Evolutionary conservation across 2,888 invertebrate species (phyloP), one percentile per base, ranked within the genome.

Genomic region (Volucella inanis): DNA sequence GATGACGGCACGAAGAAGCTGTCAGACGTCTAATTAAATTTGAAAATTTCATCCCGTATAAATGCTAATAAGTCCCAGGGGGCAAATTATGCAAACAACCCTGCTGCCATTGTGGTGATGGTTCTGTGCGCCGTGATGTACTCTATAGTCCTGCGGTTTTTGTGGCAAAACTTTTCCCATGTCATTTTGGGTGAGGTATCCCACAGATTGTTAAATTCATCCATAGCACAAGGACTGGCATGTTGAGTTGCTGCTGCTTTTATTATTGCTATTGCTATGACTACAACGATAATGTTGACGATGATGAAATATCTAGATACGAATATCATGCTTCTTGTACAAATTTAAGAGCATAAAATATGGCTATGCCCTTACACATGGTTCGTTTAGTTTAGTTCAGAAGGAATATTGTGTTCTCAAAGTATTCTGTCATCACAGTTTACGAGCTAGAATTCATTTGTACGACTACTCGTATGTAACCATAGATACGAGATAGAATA

Each of bases 11-110:
- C 14, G 81, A 81, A 76, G 81, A 85, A 85, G 76, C 85, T 81
- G 71, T 81, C 76, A 81, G 85, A 65, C 81, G 81, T 75, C 81
- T 85, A 85, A 85, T 85, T 85, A 85, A 85, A 85, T 85, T 81
- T 81, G 81, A 85, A 85, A 85, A 81, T 85, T 85, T 71, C 75
- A 76, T 76, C 70, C 80, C 76, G 76, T 81, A 71, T 85, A 85
- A 85, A 85, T 85, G 85, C 55, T 85, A 85, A 85, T 81, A 81
- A 76, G 71, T 57, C 81, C 84, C 81, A 39, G 15, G 80, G 71
- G 85, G 76, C 76, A 50, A 81, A 76, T 85, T 85, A 81, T 62
- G 71, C 85, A 85, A 81, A 85, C 85, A 85, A 85, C 85, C 85
- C 85, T 68, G 80, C 54, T 43, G 59, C 65, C 43, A 65, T 50